Conservation (phyloP, 2,888 invertebrate species). For the Hedya salicella region DNA sequence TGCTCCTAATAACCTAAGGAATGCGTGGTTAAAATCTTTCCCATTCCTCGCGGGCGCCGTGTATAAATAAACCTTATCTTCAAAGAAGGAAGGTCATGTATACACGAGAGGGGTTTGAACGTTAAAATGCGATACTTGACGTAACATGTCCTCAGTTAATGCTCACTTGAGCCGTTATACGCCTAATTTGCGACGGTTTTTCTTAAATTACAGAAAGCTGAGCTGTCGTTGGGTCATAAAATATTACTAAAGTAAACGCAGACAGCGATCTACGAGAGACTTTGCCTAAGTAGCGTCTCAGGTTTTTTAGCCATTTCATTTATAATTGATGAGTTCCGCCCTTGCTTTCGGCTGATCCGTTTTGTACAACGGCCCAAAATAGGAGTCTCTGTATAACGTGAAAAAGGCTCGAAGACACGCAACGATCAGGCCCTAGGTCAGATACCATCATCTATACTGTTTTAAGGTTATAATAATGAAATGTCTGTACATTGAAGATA, state of each 20-base stretch:
- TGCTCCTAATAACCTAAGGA: too few relatives aligned
- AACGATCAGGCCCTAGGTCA: too few relatives aligned
- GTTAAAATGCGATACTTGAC: slow-evolving; percentile 35
- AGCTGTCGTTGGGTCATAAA: slow-evolving; percentile 13
- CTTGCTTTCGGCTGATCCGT: not conserved
- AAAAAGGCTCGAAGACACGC: too few relatives aligned
- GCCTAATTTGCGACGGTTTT: slow-evolving; percentile 17
- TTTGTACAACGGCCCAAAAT: too few relatives aligned
- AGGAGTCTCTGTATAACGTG: too few relatives aligned
- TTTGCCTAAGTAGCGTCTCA: not conserved
- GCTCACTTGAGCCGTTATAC: slow-evolving; percentile 29
- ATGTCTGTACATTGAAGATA: too few relatives aligned
- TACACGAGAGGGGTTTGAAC: slow-evolving; percentile 18
- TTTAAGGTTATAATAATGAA: too few relatives aligned
- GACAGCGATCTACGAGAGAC: not conserved
- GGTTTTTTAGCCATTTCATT: not conserved
- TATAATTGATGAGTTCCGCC: not conserved
- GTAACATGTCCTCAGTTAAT: slow-evolving; percentile 29
- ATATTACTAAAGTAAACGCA: slow-evolving; percentile 12
- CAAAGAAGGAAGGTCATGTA: not conserved
- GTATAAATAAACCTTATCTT: slow-evolving; percentile 31
- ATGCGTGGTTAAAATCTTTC: too few relatives aligned
- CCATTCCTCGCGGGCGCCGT: too few relatives aligned
- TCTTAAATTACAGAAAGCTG: slow-evolving; percentile 26
- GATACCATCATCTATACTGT: too few relatives aligned